A percentile compares a stretch with the other conserved stretches of the same genome.
Conservation (phyloP, 2,113 vertebrate species). For the Oryzias melastigma region DNA sequence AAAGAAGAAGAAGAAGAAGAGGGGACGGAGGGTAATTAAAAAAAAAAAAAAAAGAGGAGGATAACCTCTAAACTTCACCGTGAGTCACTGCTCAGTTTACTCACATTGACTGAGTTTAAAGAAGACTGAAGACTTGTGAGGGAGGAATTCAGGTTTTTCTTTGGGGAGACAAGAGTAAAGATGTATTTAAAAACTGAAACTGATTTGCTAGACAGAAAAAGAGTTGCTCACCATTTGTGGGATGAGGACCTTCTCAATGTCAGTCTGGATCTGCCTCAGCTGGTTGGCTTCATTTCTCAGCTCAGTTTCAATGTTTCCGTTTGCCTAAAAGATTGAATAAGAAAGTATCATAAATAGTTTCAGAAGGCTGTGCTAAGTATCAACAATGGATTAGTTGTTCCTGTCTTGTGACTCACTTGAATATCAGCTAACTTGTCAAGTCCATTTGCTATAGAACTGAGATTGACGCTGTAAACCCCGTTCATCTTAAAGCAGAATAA, state of each 20-base stretch:
- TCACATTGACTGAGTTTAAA: constrained; percentile 60
- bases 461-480: constrained; percentile 52
- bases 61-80: not conserved
- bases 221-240: constrained; percentile 69
- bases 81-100: constrained; percentile 22
- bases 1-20: constrained; percentile 8
- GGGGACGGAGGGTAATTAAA: constrained; percentile 1
- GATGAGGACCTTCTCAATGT: constrained; percentile 60
- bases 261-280: constrained; percentile 67
- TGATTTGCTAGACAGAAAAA: not conserved
- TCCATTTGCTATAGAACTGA: constrained; percentile 47
- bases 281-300: constrained; percentile 22
- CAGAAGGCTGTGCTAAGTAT: not conserved
- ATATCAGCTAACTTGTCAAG: not conserved
- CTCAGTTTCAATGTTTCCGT: rapidly evolving
- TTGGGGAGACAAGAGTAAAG: constrained; percentile 14
- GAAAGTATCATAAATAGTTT: not conserved
- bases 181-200: constrained; percentile 7
- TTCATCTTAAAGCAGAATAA: constrained; percentile 59
- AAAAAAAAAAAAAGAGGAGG: not conserved
- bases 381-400: not conserved
- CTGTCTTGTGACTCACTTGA: constrained; percentile 34
- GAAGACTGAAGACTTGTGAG: constrained; percentile 46
- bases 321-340: constrained; percentile 8
- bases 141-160: constrained; percentile 71